A percentile compares a stretch with the other conserved stretches of the same genome.
Evolutionary conservation across 1,140 invertebrate genomes (phyloP).

Genomic region (Apis cerana): DNA sequence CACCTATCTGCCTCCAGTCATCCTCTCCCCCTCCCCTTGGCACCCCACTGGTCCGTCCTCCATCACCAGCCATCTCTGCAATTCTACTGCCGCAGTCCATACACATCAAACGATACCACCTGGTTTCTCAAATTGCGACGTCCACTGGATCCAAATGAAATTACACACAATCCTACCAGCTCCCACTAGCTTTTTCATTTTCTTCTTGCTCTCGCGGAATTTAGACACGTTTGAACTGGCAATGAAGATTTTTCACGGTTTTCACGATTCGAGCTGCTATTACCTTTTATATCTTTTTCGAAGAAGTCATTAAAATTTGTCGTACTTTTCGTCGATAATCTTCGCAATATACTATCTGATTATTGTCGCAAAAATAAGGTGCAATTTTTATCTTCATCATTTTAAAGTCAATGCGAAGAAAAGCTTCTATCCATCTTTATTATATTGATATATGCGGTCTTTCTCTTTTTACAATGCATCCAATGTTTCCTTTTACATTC

Average conservation of each 20-base stretch:
- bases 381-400: background rate
- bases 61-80: constrained; percentile 49
- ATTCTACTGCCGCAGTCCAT: constrained; percentile 47
- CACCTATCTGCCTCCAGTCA: constrained; percentile 59
- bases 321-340: background rate
- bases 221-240: background rate
- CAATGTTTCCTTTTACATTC: constrained; percentile 6
- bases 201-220: background rate
- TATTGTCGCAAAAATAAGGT: too few relatives aligned
- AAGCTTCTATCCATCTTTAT: background rate
- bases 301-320: background rate
- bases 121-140: constrained; percentile 53
- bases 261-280: background rate
- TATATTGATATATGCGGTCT: background rate
- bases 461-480: background rate
- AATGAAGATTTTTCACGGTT: constrained; percentile 1
- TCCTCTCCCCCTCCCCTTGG: constrained; percentile 45
- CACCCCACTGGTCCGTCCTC: constrained; percentile 4
- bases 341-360: background rate
- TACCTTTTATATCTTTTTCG: background rate
- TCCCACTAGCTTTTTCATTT: background rate
- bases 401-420: background rate
- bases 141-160: constrained; percentile 48
- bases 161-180: constrained; percentile 15
- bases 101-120: constrained; percentile 50